Conservation (phyloP, 1,140 invertebrate genomes). For the Euura lappo region DNA sequence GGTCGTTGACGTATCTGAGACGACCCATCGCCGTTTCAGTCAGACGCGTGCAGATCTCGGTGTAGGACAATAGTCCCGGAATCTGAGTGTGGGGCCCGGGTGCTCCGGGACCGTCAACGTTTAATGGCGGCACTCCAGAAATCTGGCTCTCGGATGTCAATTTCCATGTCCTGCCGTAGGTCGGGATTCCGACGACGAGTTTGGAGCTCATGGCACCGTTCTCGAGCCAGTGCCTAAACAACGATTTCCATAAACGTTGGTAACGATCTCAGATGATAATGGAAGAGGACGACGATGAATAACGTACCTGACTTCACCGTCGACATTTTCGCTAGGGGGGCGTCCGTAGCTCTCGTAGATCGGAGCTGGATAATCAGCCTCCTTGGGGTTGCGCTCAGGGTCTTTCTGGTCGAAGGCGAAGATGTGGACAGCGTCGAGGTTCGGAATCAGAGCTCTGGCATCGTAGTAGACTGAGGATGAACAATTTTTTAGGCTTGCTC, state of each 20-base stretch:
- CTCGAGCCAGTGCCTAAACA: constrained; percentile 63
- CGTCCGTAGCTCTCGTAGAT: constrained; percentile 74
- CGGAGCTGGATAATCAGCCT: constrained; percentile 77
- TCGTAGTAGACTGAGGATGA: constrained; percentile 76
- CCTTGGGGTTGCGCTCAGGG: constrained; percentile 73
- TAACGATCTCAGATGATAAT: too few relatives aligned
- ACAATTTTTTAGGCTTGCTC: neutral
- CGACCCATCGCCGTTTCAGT: constrained; percentile 38
- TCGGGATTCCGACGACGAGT: constrained; percentile 82
- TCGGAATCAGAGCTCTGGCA: constrained; percentile 71
- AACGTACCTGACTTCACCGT: constrained; percentile 65
- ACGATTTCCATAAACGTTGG: too few relatives aligned
- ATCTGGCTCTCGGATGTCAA: constrained; percentile 75
- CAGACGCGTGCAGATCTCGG: constrained; percentile 79
- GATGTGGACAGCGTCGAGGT: constrained; percentile 81
- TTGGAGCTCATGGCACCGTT: constrained; percentile 74
- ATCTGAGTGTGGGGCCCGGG: constrained; percentile 76
- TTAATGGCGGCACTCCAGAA: constrained; percentile 76
- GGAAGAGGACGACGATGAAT: too few relatives aligned
- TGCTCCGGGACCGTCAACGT: constrained; percentile 66
- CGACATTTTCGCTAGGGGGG: constrained; percentile 70
- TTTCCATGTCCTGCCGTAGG: constrained; percentile 85
- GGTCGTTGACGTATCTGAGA: constrained; percentile 65
- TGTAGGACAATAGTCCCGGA: constrained; percentile 78
- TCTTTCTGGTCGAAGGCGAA: constrained; percentile 82